Conservation (phyloP, 2,113 vertebrate species). For the Quiscalus mexicanus region DNA sequence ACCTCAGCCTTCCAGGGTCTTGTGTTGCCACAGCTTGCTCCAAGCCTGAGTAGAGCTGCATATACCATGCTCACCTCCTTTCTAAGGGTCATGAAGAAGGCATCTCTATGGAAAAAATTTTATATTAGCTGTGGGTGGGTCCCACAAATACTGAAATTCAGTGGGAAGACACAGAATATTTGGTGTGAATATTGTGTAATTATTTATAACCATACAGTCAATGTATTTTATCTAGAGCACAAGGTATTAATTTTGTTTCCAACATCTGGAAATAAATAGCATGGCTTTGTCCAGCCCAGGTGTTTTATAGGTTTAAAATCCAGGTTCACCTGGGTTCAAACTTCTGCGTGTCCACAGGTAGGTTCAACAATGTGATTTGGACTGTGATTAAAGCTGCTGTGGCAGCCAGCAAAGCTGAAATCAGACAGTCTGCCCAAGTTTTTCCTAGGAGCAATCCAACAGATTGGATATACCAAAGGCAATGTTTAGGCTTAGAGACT, state of each 20-base stretch:
- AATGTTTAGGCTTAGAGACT: neutral
- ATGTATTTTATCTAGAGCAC: neutral
- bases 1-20: neutral
- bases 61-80: accelerated
- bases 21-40: neutral
- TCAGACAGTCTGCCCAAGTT: neutral
- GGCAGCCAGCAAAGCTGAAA: neutral
- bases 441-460: neutral
- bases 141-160: neutral
- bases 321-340: accelerated
- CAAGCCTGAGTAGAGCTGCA: accelerated
- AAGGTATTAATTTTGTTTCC: neutral
- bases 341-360: neutral
- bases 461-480: neutral
- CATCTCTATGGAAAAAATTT: neutral
- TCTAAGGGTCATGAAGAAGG: neutral
- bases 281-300: neutral
- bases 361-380: neutral
- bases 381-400: neutral
- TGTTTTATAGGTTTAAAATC: neutral
- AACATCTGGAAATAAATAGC: neutral
- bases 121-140: neutral
- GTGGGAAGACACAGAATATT: neutral
- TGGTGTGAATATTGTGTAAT: neutral
- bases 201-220: neutral